These are phyloP conservation scores for Lytechinus pictus DNA, from an alignment of 35 echinoderm and acorn worm genomes.

Conservation along the genomic window DNA sequence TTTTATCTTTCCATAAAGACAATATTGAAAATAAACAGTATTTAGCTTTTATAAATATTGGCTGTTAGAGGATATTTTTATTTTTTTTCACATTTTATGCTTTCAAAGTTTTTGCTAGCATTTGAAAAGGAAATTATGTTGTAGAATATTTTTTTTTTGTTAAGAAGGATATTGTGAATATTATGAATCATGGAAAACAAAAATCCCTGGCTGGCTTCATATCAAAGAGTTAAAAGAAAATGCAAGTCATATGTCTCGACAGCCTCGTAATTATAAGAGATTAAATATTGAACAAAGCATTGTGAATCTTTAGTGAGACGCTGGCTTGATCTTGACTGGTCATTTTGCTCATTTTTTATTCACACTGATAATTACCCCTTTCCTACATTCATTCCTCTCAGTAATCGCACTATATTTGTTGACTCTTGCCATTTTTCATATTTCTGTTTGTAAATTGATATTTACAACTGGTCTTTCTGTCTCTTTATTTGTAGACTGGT, in stretches of 20 bases:
- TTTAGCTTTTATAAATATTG: too few relatives aligned
- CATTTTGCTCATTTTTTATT: neutral
- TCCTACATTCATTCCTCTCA: neutral
- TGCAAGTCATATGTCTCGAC: constrained; percentile 1
- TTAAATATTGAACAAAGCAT: neutral
- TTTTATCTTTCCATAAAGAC: too few relatives aligned
- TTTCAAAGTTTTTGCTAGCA: neutral
- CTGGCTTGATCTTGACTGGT: neutral
- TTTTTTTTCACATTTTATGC: too few relatives aligned
- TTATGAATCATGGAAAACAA: neutral
- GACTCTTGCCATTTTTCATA: neutral
- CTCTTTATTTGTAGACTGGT: neutral
- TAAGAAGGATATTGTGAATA: neutral
- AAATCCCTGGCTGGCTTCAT: neutral
- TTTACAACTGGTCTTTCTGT: neutral
- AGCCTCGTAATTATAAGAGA: neutral
- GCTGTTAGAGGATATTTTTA: too few relatives aligned
- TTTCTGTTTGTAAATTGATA: neutral
- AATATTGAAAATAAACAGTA: too few relatives aligned
- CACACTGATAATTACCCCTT: neutral
- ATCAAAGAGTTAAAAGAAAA: neutral
- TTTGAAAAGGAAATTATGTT: neutral
- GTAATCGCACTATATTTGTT: neutral
- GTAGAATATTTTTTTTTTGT: too few relatives aligned
- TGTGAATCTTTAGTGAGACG: neutral